Evolutionary conservation across 2,113 vertebrate genomes (phyloP).

Genomic region (Notarius lentiginosus): DNA sequence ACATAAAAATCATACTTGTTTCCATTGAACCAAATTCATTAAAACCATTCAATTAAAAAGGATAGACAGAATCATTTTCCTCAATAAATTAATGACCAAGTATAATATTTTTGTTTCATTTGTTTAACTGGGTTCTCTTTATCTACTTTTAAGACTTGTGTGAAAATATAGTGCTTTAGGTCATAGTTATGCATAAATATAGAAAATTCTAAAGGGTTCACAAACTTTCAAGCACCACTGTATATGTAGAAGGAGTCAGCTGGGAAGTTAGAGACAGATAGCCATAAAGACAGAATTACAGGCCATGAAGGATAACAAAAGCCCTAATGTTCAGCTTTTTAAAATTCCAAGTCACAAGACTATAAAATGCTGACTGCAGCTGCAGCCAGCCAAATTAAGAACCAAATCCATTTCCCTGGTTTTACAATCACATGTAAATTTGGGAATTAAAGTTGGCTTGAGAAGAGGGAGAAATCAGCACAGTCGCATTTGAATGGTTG

Average conservation of each 20-base stretch:
- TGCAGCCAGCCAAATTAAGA: constrained; percentile 61
- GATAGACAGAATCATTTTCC: background rate
- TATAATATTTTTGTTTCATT: no score
- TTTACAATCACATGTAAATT: constrained; percentile 51
- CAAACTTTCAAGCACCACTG: no score
- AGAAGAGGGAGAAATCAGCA: background rate
- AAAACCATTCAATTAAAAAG: background rate
- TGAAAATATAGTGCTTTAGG: no score
- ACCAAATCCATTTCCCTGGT: constrained; percentile 43
- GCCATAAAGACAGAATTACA: constrained; percentile 35
- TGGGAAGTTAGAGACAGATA: background rate
- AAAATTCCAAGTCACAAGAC: constrained; percentile 73
- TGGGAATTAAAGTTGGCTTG: background rate
- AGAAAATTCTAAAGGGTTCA: no score
- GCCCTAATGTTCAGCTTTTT: constrained; percentile 68
- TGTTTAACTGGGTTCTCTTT: no score
- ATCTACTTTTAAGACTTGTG: no score
- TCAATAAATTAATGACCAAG: no score
- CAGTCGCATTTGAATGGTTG: background rate
- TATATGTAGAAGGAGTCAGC: background rate
- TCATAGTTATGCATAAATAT: no score
- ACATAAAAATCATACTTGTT: background rate
- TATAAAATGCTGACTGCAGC: constrained; percentile 62
- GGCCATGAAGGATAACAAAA: constrained; percentile 65
- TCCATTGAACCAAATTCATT: background rate